These are phyloP conservation scores for Notamacropus eugenii DNA, from an alignment of 2,797 vertebrate species.

Conservation along the genomic window DNA sequence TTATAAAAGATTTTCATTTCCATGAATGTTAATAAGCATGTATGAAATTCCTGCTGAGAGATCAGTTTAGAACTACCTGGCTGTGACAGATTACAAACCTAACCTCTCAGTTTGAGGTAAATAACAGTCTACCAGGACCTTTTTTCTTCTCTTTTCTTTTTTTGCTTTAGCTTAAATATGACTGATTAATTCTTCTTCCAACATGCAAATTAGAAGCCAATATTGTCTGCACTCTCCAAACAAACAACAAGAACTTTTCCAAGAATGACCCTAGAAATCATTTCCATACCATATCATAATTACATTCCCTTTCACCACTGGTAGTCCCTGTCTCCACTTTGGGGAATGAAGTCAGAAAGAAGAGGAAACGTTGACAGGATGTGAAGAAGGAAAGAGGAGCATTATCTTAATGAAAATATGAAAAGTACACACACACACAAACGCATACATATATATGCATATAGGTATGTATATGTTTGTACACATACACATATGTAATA, in stretches of 20 bases:
- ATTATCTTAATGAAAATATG: no score
- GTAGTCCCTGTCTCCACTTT: background rate
- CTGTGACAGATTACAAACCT: background rate
- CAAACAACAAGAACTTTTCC: background rate
- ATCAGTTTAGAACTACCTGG: background rate
- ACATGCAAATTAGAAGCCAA: background rate
- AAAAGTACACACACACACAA: no score
- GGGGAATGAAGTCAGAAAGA: background rate
- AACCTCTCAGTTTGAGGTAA: background rate
- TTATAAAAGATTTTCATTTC: constrained; percentile 12
- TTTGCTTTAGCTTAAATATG: background rate
- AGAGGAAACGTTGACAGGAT: no score
- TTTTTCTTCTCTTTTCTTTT: background rate
- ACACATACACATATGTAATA: no score
- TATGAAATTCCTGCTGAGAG: background rate
- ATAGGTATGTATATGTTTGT: no score
- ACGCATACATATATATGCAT: no score
- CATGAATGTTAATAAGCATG: background rate
- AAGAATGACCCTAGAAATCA: background rate
- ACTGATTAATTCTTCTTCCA: background rate
- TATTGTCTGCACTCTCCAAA: background rate
- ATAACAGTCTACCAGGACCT: background rate
- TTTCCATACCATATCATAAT: background rate
- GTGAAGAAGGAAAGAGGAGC: no score
- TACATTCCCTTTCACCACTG: background rate